phyloP scores from a whole-genome alignment of 2,113 vertebrate species.

The Nerophis ophidion region DNA sequence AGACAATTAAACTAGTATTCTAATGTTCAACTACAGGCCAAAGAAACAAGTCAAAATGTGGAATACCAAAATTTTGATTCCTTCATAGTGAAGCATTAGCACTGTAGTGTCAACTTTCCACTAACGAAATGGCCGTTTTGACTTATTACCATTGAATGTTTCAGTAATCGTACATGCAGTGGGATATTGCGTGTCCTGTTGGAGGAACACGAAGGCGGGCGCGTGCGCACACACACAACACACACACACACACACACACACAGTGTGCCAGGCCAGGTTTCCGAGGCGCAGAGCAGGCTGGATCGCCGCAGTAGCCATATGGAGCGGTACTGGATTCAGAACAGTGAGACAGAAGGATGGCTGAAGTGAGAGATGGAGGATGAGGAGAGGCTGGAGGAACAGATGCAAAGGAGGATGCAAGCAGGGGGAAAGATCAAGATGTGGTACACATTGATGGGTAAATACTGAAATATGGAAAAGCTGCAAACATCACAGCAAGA shows the following conservation, averaged over 20 bases:
- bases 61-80: no score
- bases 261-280: slow-evolving; percentile 52
- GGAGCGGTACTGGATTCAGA: slow-evolving; percentile 55
- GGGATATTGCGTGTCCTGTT: slow-evolving; percentile 20
- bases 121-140: no score
- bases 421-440: not conserved
- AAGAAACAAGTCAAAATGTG: no score
- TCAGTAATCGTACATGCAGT: slow-evolving; percentile 2
- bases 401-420: not conserved
- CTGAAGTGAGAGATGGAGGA: not conserved
- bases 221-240: not conserved
- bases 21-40: no score
- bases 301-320: slow-evolving; percentile 73
- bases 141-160: no score
- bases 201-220: slow-evolving; percentile 1
- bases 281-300: slow-evolving; percentile 58
- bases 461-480: no score
- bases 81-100: no score
- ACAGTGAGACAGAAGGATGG: slow-evolving; percentile 14
- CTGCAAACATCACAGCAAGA: no score
- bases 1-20: no score
- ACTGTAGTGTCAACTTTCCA: no score
- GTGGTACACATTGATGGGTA: not conserved
- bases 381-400: not conserved
- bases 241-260: slow-evolving; percentile 6